Base-by-base conservation (phyloP, 2,797 vertebrate species). In the Cirrhinus molitorella region DNA sequence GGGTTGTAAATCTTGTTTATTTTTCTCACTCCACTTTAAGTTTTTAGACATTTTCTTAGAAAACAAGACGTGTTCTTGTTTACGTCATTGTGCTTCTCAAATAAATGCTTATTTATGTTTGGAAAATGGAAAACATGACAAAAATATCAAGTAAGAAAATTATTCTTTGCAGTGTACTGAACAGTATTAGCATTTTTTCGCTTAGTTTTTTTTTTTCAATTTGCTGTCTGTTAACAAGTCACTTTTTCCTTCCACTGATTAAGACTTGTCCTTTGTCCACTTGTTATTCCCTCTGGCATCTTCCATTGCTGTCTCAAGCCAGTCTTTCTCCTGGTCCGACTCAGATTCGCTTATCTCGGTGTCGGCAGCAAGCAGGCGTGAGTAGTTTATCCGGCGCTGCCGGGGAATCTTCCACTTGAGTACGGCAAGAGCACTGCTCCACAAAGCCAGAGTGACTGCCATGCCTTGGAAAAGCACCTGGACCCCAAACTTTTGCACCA, bases 251-350 rank as follows among this genome's bases (percentile, higher is more conserved):
- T 68, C 23, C 12, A 23, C 43, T 43, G 12, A 23, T 83, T 43
- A 31, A 73, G 51, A 83, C 67, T 70, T 75, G 21, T 84, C 47
- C 19, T 51, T 23, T 40, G 37, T 77, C 63, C 63, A 87, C 83
- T 89, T 93, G 76, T 92, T 95, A 23, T 87, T 88, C 79, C 91
- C 88, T 34, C 85, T 84, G 23, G 96, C 94, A 1, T 95, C 94
- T 13, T 94, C 94, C 94, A 98, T 93, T 0, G 96, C 96, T 81
- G 94, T 96, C 47, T 96, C 96, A 1, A 98, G 94, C 97, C 97
- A 99, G 91, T 97, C 96, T 71, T 89, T 94, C 83, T 97, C 96
- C 0, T 93, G 93, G 3, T 96, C 96, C 0, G 96, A 96, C 0
- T 97, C 97, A 0, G 96, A 96, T 87, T 97, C 96, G 0, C 96